Evolutionary conservation across 1,140 invertebrate species (phyloP).

Genomic region (Lordiphosa mommai): DNA sequence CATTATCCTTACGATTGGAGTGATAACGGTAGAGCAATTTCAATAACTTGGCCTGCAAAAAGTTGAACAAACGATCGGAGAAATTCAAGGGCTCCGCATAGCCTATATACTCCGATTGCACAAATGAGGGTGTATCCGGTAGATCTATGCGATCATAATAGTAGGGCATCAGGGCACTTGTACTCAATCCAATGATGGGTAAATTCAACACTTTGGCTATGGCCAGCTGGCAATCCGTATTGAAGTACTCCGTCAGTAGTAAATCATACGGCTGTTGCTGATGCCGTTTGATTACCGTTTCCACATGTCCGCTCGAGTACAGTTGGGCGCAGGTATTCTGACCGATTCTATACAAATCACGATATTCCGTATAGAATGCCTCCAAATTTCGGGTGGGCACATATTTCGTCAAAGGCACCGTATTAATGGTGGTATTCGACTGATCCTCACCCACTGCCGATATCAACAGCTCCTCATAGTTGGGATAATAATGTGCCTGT

Average conservation of each 20-base stretch:
- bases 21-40: slow-evolving; percentile 59
- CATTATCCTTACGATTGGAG: slow-evolving; percentile 53
- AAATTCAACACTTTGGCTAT: slow-evolving; percentile 81
- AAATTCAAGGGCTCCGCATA: slow-evolving; percentile 81
- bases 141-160: slow-evolving; percentile 81
- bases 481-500: slow-evolving; percentile 72
- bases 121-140: slow-evolving; percentile 83
- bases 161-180: slow-evolving; percentile 83
- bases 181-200: slow-evolving; percentile 83
- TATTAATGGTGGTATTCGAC: slow-evolving; percentile 56
- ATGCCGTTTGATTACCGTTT: slow-evolving; percentile 39
- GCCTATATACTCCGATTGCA: slow-evolving; percentile 81
- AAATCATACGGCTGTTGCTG: slow-evolving; percentile 82
- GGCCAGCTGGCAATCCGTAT: slow-evolving; percentile 84
- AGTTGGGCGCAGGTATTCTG: slow-evolving; percentile 54
- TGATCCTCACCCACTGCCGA: slow-evolving; percentile 43
- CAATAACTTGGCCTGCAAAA: slow-evolving; percentile 40
- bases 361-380: slow-evolving; percentile 50
- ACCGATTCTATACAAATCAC: slow-evolving; percentile 40
- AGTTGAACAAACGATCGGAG: slow-evolving; percentile 82
- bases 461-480: slow-evolving; percentile 82
- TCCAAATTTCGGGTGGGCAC: slow-evolving; percentile 42
- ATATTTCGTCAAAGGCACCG: slow-evolving; percentile 70
- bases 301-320: slow-evolving; percentile 51
- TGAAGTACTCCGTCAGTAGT: slow-evolving; percentile 84